Conservation (phyloP, 2,888 invertebrate species). For the Agonopterix heracliana region DNA sequence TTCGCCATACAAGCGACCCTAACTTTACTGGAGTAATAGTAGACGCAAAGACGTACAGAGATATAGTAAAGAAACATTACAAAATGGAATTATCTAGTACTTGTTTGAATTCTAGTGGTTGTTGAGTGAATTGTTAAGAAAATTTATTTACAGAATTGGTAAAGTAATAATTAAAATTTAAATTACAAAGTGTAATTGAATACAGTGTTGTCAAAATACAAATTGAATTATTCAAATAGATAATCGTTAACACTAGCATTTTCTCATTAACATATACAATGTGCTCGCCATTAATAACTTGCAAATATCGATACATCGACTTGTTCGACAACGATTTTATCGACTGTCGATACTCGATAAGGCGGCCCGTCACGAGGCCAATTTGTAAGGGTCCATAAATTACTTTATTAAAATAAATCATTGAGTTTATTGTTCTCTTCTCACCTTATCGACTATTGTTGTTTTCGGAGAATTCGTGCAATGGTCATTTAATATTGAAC, state of each 20-base stretch:
- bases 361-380: conserved; percentile 58
- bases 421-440: conserved; percentile 68
- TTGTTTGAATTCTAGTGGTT: too few species aligned
- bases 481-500: too few species aligned
- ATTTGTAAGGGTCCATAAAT: conserved; percentile 70
- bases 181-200: too few species aligned
- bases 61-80: too few species aligned
- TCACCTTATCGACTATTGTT: conserved; percentile 59
- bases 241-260: background rate
- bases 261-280: conserved; percentile 56
- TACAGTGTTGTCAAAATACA: background rate
- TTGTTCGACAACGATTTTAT: conserved; percentile 24
- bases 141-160: too few species aligned
- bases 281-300: conserved; percentile 57
- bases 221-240: too few species aligned
- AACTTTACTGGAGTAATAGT: too few species aligned
- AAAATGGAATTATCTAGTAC: too few species aligned
- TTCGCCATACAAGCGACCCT: too few species aligned
- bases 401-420: conserved; percentile 74
- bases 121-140: too few species aligned
- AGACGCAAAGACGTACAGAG: too few species aligned
- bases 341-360: conserved; percentile 56
- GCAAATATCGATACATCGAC: conserved; percentile 36
- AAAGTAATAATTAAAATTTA: too few species aligned
- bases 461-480: conserved; percentile 27